Evolutionary conservation across 1,140 invertebrate genomes (phyloP), one percentile per base, ranked within the genome.

Genomic region (Drosophila takahashii): DNA sequence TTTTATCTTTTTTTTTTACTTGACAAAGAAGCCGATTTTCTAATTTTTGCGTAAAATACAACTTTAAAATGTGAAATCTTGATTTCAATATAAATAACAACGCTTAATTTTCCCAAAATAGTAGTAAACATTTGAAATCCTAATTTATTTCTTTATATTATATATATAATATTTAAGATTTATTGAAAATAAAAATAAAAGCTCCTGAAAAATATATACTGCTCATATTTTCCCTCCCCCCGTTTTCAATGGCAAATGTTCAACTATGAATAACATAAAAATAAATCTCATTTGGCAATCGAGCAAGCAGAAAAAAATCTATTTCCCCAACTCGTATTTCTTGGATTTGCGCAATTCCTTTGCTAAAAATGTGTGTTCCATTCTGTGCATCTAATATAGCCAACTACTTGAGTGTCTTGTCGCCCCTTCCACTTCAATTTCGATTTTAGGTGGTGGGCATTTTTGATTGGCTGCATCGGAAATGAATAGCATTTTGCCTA

Each of bases 281-380:
- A 77, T 67, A 79, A 83, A 67, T 71, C 42, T 3, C 48, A 62
- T 70, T 83, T 83, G 80, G 64, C 80, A 83, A 67, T 51, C 42
- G 41, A 54, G 57, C 70, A 47, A 26, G 32, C 70, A 47, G n/a
- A 65, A 56, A 58, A 41, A 75, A 57, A 58, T 64, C 26, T 44
- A 44, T 64, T 47, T 65, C 52, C 47, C 52, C 41, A 72, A 54
- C 56, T 74, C 27, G 69, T 56, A 64, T 71, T 64, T 58, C 16
- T 16, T 18, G 37, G 60, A 53, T 60, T 56, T 79, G 69, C 76
- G 76, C 59, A 77, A 78, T 75, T 47, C 75, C 8, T 34, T 58
- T 9, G 61, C 65, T 81, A 65, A 34, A 64, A 65, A 58, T 66
- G 47, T 61, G 34, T 18, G n/a, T 48, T 52, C 29, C 37, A 62